Evolutionary conservation across 1,140 invertebrate species (phyloP).

Genomic region (Ceratina calcarata): DNA sequence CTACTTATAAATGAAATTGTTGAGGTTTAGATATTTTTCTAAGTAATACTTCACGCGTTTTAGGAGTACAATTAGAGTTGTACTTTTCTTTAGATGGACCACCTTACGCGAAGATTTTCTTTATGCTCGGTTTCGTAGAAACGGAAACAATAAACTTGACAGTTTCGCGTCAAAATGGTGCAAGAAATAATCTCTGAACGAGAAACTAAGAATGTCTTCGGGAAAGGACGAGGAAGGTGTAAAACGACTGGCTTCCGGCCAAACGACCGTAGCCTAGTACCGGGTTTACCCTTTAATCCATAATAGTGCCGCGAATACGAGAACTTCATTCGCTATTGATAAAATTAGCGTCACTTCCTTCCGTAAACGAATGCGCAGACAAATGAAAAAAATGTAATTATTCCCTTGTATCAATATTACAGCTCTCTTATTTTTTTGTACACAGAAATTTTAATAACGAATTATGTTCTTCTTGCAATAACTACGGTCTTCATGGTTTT

Average conservation of each 20-base stretch:
- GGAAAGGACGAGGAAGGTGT: constrained; percentile 15
- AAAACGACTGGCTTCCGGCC: constrained; percentile 10
- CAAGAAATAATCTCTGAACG: not conserved
- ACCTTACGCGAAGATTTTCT: not conserved
- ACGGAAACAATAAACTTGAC: not conserved
- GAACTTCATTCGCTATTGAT: not conserved
- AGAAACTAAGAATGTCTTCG: not conserved
- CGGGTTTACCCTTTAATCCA: constrained; percentile 16
- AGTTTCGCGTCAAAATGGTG: not conserved
- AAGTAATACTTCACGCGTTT: not conserved
- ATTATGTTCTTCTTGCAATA: not conserved
- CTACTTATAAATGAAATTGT: too few relatives aligned
- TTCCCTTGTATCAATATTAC: too few relatives aligned
- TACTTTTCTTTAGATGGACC: not conserved
- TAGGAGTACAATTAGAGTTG: not conserved
- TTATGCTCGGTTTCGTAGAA: not conserved
- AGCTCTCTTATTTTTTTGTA: too few relatives aligned
- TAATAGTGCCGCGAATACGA: not conserved
- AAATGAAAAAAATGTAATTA: too few relatives aligned
- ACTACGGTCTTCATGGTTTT: not conserved
- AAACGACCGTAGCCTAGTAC: not conserved
- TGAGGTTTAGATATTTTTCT: not conserved
- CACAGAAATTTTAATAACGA: too few relatives aligned
- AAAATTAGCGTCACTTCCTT: not conserved
- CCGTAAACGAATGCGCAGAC: too few relatives aligned